Evolutionary conservation across 2,888 invertebrate genomes (phyloP).

Genomic region (Brachypalpus laphriformis): DNA sequence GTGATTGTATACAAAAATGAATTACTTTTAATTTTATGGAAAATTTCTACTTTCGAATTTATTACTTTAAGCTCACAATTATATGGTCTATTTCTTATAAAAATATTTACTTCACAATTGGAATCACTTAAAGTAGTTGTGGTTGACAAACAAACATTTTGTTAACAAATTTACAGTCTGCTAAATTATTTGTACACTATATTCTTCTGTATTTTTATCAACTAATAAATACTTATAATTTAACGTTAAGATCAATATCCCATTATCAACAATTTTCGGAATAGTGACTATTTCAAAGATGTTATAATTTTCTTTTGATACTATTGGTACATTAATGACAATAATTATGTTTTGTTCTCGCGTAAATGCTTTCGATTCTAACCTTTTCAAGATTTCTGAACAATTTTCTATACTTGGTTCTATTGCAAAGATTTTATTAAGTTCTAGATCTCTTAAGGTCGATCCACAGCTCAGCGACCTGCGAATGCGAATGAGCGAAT

Average conservation of each 20-base stretch:
- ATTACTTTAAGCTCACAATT: too few relatives aligned
- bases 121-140: neutral
- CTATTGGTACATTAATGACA: too few relatives aligned
- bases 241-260: neutral
- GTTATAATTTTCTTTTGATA: too few relatives aligned
- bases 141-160: neutral
- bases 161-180: neutral
- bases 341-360: too few relatives aligned
- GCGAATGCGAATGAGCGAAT: too few relatives aligned
- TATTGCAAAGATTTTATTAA: neutral
- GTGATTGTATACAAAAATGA: too few relatives aligned
- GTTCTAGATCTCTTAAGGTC: neutral
- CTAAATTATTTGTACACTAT: neutral
- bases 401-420: neutral
- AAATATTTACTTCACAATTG: too few relatives aligned
- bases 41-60: too few relatives aligned
- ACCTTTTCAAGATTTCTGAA: neutral
- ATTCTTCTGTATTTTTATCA: neutral
- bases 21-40: too few relatives aligned
- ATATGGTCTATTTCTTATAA: too few relatives aligned
- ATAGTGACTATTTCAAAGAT: too few relatives aligned
- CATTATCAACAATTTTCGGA: neutral
- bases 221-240: neutral
- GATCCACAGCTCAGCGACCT: too few relatives aligned
- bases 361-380: neutral